These are phyloP conservation scores for Tetrax tetrax DNA, from an alignment of 2,113 vertebrate species.

Conservation along the genomic window DNA sequence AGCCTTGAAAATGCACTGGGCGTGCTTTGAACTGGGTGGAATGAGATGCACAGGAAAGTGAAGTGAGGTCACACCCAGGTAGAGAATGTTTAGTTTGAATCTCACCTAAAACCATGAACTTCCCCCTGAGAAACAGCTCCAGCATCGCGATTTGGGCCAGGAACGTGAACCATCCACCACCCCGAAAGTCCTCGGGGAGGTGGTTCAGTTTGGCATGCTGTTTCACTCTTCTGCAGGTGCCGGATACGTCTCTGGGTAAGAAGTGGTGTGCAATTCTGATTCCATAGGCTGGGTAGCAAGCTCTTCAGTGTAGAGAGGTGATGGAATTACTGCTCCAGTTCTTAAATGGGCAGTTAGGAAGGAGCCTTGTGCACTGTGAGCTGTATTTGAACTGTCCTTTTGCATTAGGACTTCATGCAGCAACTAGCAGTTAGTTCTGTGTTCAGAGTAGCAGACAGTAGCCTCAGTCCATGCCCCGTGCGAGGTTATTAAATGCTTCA, in stretches of 20 bases:
- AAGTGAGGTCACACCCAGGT: background rate
- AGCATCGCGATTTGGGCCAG: background rate
- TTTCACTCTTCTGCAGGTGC: background rate
- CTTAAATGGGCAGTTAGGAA: background rate
- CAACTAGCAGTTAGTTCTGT: background rate
- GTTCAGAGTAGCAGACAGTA: background rate
- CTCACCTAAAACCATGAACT: background rate
- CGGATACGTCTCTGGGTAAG: background rate
- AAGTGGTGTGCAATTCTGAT: background rate
- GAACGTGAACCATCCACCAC: background rate
- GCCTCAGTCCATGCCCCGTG: background rate
- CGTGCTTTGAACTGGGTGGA: background rate
- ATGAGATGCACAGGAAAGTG: fast-evolving
- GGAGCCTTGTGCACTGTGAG: background rate
- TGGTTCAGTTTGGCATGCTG: background rate
- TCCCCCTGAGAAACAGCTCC: background rate
- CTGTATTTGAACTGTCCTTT: background rate
- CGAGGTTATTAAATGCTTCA: background rate
- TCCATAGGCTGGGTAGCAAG: background rate
- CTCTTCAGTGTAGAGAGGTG: background rate
- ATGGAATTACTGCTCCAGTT: background rate
- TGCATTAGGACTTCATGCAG: background rate
- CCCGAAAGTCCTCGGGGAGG: background rate
- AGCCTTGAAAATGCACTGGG: background rate
- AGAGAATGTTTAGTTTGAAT: background rate